phyloP scores from a whole-genome alignment of 2,888 invertebrate genomes.

The Pegoplata infirma region DNA sequence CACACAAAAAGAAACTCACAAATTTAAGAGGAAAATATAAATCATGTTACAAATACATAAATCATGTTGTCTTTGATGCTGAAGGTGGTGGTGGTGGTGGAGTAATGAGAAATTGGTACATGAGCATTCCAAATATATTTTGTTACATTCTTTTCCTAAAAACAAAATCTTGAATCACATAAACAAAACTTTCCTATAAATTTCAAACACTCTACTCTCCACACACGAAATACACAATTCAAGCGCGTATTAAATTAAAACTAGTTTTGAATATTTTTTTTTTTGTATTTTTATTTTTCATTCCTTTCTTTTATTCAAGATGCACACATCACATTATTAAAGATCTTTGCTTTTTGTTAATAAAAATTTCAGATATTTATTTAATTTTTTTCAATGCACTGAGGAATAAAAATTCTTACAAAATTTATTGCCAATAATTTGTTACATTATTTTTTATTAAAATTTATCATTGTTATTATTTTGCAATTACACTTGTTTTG shows the following conservation, averaged over 20 bases:
- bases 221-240: neutral
- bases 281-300: slow-evolving; percentile 1
- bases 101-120: too few species aligned
- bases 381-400: neutral
- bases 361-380: neutral
- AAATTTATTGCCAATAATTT: neutral
- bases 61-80: neutral
- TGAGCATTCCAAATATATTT: neutral
- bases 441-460: neutral
- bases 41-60: neutral
- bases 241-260: slow-evolving; percentile 34
- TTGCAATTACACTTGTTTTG: slow-evolving; percentile 1
- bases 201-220: neutral
- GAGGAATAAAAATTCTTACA: neutral
- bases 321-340: slow-evolving; percentile 37
- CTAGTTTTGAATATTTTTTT: slow-evolving; percentile 31
- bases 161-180: slow-evolving; percentile 13
- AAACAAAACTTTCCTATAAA: slow-evolving; percentile 52
- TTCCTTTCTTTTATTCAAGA: slow-evolving; percentile 14
- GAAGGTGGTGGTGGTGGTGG: too few species aligned
- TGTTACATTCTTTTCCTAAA: neutral
- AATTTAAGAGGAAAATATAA: neutral
- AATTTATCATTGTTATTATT: neutral
- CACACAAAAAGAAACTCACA: neutral
- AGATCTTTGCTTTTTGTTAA: slow-evolving; percentile 3